phyloP scores from a whole-genome alignment of 2,113 vertebrate genomes.

The Chloebia gouldiae region DNA sequence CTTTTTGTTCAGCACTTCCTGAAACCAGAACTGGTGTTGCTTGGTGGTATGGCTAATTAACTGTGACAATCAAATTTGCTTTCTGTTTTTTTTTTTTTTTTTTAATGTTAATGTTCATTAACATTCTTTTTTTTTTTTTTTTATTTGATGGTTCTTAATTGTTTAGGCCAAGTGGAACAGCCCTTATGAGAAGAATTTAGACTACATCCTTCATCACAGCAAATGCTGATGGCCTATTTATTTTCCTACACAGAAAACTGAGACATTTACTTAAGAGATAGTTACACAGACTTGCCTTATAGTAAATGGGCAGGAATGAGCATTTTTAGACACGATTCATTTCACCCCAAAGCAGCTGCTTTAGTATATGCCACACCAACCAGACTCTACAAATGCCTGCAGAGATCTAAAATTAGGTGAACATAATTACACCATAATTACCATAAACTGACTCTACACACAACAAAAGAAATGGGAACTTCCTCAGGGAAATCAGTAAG shows the following conservation, averaged over 20 bases:
- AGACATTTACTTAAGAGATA: neutral
- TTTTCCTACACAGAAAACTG: neutral
- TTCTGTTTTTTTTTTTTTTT: neutral
- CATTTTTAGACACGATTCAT: conserved; percentile 9
- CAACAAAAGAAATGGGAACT: neutral
- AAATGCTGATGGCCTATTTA: conserved; percentile 13
- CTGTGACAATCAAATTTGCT: neutral
- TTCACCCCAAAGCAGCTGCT: neutral
- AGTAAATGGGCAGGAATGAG: neutral
- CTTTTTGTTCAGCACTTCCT: neutral
- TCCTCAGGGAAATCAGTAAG: neutral
- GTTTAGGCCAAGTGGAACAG: neutral
- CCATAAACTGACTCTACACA: neutral
- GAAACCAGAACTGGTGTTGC: neutral
- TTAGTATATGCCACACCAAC: neutral
- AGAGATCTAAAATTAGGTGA: conserved; percentile 3
- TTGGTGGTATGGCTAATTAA: neutral
- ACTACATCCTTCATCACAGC: neutral
- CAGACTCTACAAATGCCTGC: neutral
- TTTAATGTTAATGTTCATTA: neutral
- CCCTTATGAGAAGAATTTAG: neutral
- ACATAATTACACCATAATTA: neutral
- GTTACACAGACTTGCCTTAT: neutral
- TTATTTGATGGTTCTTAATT: neutral
- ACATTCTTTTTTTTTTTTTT: neutral